Evolutionary conservation across 1,140 invertebrate genomes (phyloP).

Genomic region (Drosophila eugracilis): DNA sequence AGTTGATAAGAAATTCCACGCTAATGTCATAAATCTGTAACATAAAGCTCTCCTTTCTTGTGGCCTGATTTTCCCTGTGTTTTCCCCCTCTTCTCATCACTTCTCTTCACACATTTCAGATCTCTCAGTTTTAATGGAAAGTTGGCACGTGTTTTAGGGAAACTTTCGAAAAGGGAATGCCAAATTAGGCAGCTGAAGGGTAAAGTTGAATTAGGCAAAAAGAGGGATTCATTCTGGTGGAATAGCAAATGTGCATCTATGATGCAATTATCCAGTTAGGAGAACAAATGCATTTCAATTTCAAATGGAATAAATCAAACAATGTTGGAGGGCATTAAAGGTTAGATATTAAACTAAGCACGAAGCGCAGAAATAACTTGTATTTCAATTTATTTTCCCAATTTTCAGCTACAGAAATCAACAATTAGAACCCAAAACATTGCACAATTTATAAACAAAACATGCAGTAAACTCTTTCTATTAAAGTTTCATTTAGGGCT

Average conservation of each 20-base stretch:
- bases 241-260: background rate
- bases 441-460: too few relatives aligned
- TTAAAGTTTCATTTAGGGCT: constrained; percentile 9
- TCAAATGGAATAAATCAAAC: background rate
- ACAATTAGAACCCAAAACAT: background rate
- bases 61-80: constrained; percentile 6
- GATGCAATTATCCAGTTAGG: constrained; percentile 1
- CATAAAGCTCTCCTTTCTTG: constrained; percentile 26
- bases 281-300: constrained; percentile 3
- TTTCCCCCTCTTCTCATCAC: too few relatives aligned
- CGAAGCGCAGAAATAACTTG: too few relatives aligned
- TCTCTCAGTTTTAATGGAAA: constrained; percentile 33
- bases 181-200: constrained; percentile 12
- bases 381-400: background rate
- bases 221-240: background rate
- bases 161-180: constrained; percentile 17
- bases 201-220: background rate
- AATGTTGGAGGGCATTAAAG: background rate
- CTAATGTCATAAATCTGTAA: constrained; percentile 53
- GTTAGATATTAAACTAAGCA: too few relatives aligned
- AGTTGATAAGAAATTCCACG: constrained; percentile 55
- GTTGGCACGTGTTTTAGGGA: constrained; percentile 10
- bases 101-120: too few relatives aligned
- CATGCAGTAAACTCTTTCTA: too few relatives aligned
- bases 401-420: background rate